Conservation (phyloP, 1,140 invertebrate genomes). For the Tetramorium alpestre region DNA sequence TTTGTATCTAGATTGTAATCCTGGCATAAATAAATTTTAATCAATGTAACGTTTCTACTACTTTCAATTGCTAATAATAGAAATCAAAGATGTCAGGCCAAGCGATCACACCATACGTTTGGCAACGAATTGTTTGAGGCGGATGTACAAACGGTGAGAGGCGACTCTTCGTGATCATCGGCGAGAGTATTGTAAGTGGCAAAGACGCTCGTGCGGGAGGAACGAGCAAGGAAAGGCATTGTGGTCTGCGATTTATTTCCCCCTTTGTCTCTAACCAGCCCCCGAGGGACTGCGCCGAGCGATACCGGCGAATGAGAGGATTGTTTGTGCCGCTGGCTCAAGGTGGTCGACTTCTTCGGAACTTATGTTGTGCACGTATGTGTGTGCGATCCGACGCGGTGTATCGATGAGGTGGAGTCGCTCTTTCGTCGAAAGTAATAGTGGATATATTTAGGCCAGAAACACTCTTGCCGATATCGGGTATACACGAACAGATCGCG, state of each 20-base stretch:
- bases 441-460: conserved; percentile 60
- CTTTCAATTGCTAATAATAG: conserved; percentile 1
- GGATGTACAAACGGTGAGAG: neutral
- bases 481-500: neutral
- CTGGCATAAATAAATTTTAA: neutral
- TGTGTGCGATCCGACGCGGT: neutral
- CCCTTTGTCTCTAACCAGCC: conserved; percentile 73
- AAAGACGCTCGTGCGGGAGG: conserved; percentile 9
- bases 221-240: conserved; percentile 55
- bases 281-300: conserved; percentile 64
- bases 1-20: neutral
- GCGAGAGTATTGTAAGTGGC: conserved; percentile 52
- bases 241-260: conserved; percentile 70
- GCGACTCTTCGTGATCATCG: conserved; percentile 46
- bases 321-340: conserved; percentile 67
- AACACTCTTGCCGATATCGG: conserved; percentile 25
- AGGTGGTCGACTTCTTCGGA: conserved; percentile 61
- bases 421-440: neutral
- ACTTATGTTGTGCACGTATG: conserved; percentile 18
- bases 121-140: neutral
- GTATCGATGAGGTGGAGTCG: neutral
- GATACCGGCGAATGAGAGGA: conserved; percentile 72
- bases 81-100: neutral
- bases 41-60: neutral
- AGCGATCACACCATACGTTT: conserved; percentile 8